Conservation (phyloP, 2,113 vertebrate genomes). For the Trematomus loennbergii region DNA sequence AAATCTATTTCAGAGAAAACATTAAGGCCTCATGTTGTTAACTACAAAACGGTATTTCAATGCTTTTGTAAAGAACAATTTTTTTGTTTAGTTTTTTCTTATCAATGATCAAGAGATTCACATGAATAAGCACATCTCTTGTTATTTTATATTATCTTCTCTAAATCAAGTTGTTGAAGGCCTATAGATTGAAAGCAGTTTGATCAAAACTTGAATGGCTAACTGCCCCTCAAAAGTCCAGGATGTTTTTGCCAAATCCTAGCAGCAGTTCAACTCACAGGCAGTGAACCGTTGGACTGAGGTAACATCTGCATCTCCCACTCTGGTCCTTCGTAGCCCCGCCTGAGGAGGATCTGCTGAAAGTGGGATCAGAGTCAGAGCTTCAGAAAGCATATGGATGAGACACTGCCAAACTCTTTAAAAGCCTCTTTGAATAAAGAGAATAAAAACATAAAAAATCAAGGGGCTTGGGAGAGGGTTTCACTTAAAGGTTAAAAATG, state of each 20-base stretch:
- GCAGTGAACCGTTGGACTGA: neutral
- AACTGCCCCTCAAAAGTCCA: neutral
- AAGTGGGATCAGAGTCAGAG: neutral
- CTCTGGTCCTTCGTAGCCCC: conserved; percentile 5
- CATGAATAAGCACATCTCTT: neutral
- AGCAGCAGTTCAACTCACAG: neutral
- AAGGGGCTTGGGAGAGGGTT: neutral
- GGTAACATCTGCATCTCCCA: conserved; percentile 38
- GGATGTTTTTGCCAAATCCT: neutral
- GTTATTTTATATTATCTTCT: neutral
- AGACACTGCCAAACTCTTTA: conserved; percentile 22
- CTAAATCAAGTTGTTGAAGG: neutral
- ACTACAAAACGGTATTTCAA: neutral
- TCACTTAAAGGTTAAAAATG: conserved; percentile 9
- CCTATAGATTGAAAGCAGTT: neutral
- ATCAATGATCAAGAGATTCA: neutral
- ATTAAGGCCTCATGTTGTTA: neutral
- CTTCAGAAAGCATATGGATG: conserved; percentile 51
- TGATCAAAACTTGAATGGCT: neutral
- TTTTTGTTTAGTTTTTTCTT: neutral
- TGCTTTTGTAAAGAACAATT: neutral
- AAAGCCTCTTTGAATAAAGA: conserved; percentile 37
- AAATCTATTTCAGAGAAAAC: neutral
- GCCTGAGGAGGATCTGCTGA: conserved; percentile 4
- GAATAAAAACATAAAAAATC: conserved; percentile 40